phyloP scores from a whole-genome alignment of 1,140 invertebrate species.

The Chironomus striatipennis region DNA sequence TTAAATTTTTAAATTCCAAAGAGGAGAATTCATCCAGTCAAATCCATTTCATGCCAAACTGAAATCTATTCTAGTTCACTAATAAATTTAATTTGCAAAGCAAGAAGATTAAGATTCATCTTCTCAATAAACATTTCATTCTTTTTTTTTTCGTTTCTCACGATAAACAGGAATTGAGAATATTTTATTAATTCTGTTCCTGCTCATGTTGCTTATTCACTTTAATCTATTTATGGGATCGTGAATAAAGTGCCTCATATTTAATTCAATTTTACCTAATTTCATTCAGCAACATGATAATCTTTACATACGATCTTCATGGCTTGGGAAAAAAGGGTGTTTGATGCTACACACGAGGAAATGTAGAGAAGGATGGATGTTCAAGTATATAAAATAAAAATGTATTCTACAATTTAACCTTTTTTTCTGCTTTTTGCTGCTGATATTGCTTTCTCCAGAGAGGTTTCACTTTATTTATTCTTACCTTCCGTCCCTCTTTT shows the following conservation, averaged over 20 bases:
- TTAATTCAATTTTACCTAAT: constrained; percentile 23
- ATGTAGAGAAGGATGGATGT: not conserved
- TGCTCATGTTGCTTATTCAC: not conserved
- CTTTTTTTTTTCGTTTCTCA: no score
- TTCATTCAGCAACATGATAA: constrained; percentile 21
- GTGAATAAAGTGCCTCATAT: constrained; percentile 22
- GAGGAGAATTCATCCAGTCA: no score
- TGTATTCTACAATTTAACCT: constrained; percentile 23
- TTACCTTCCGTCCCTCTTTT: not conserved
- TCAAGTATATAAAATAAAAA: constrained; percentile 15
- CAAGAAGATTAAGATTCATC: no score
- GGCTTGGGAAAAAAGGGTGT: constrained; percentile 5
- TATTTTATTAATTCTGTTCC: not conserved
- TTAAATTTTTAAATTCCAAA: no score
- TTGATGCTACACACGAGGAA: not conserved
- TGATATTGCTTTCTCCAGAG: not conserved
- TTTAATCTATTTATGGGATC: constrained; percentile 21
- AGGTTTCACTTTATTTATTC: not conserved
- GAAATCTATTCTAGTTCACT: no score
- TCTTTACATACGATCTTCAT: constrained; percentile 19
- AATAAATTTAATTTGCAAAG: no score
- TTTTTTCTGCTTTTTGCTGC: not conserved
- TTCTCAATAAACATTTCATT: no score
- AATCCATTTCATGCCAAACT: no score
- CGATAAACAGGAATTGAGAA: no score